A percentile compares a stretch with the other conserved stretches of the same genome.
Conservation (phyloP, 2,113 vertebrate genomes). For the Crotophaga sulcirostris region DNA sequence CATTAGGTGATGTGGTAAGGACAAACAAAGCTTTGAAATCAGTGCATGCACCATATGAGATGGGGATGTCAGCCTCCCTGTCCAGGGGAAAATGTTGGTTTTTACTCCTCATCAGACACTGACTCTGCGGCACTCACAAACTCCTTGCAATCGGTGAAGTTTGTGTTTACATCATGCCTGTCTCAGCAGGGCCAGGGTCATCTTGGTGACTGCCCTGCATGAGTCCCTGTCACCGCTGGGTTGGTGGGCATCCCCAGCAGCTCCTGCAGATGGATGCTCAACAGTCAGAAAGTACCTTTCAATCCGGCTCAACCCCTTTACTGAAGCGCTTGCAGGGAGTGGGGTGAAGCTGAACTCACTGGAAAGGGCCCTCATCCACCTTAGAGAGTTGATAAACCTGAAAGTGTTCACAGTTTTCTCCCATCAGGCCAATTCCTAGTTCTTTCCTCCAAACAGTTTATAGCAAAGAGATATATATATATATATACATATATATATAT, state of each 20-base stretch:
- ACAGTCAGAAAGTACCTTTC: neutral
- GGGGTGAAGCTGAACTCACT: neutral
- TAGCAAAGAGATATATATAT: no score
- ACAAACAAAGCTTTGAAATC: neutral
- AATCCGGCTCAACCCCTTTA: neutral
- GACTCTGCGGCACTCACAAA: accelerated
- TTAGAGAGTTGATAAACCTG: neutral
- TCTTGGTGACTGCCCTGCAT: accelerated
- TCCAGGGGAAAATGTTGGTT: neutral
- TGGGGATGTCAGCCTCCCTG: neutral
- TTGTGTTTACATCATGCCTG: accelerated
- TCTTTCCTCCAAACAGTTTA: neutral
- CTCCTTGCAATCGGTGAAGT: accelerated
- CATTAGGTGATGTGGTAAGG: accelerated
- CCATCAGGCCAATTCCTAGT: neutral
- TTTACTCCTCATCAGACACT: neutral
- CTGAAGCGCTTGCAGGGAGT: neutral
- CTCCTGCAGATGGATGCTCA: neutral
- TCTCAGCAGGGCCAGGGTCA: accelerated
- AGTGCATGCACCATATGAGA: accelerated
- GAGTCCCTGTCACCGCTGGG: accelerated
- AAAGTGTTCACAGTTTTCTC: neutral
- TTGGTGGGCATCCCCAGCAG: neutral
- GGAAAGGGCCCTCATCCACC: neutral
- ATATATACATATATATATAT: no score